Conservation (phyloP, 1,140 invertebrate species). For the Radopholus similis region DNA sequence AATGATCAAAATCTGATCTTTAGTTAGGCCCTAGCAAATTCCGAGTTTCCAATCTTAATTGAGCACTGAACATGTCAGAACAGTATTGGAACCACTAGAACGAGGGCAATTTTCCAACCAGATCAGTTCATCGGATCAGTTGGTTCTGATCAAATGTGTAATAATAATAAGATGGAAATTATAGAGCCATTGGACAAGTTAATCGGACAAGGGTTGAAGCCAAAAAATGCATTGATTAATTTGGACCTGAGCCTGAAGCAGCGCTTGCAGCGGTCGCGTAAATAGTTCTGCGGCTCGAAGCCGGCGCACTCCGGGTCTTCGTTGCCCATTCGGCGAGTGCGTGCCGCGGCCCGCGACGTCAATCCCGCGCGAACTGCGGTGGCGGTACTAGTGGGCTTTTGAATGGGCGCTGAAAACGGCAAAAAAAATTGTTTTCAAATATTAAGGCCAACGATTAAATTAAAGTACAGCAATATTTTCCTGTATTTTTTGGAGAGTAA, state of each 20-base stretch:
- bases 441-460: background rate
- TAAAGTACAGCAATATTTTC: background rate
- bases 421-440: background rate
- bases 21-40: background rate
- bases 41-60: background rate
- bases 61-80: too few species aligned
- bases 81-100: too few species aligned
- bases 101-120: background rate
- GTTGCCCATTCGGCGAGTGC: too few species aligned
- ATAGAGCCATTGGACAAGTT: background rate
- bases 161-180: background rate
- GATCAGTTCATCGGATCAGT: background rate
- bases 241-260: constrained; percentile 51
- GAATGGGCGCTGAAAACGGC: background rate
- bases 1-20: background rate
- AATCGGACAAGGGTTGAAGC: too few species aligned
- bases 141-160: background rate
- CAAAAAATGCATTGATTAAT: too few species aligned
- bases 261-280: constrained; percentile 53
- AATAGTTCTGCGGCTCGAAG: constrained; percentile 58
- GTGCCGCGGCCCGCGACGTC: background rate
- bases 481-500: too few species aligned
- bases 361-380: background rate
- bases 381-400: background rate
- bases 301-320: constrained; percentile 35